Percentiles rank a stretch among this genome's conserved stretches.
Conservation (phyloP, 1,140 invertebrate species). For the Lordiphosa collinella region DNA sequence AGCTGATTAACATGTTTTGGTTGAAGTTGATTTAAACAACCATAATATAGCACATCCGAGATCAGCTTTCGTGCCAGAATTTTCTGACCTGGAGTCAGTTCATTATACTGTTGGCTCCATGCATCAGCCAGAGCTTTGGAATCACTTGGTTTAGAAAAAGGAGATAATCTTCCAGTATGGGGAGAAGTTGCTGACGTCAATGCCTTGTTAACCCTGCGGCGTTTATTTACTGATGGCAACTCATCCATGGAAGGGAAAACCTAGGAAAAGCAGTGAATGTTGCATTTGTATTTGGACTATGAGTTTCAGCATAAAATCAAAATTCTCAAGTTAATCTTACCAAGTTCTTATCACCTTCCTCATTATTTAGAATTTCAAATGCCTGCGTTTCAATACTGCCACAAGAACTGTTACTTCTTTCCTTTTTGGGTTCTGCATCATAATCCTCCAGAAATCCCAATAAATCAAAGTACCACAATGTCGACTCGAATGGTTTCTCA, state of each 20-base stretch:
- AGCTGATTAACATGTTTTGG: slow-evolving; percentile 20
- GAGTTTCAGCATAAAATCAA: too few relatives aligned
- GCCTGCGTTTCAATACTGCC: background rate
- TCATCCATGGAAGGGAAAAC: background rate
- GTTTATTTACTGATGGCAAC: background rate
- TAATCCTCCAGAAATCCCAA: slow-evolving; percentile 51
- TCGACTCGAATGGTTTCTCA: slow-evolving; percentile 40
- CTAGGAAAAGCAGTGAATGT: too few relatives aligned
- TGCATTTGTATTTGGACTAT: too few relatives aligned
- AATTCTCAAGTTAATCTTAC: background rate
- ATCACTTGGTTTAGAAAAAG: background rate
- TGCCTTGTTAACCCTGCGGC: background rate
- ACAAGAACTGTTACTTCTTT: background rate
- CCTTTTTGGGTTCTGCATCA: slow-evolving; percentile 8
- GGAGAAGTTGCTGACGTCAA: background rate
- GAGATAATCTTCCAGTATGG: background rate
- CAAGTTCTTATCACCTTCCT: background rate
- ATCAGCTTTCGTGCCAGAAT: slow-evolving; percentile 37
- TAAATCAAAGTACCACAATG: slow-evolving; percentile 69
- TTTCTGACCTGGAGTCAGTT: slow-evolving; percentile 19
- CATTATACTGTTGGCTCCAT: slow-evolving; percentile 31
- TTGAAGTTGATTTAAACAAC: slow-evolving; percentile 31
- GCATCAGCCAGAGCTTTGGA: slow-evolving; percentile 24
- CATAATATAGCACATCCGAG: slow-evolving; percentile 38
- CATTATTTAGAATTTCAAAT: background rate